phyloP scores from a whole-genome alignment of 2,113 vertebrate species.

The Nettapus auritus region DNA sequence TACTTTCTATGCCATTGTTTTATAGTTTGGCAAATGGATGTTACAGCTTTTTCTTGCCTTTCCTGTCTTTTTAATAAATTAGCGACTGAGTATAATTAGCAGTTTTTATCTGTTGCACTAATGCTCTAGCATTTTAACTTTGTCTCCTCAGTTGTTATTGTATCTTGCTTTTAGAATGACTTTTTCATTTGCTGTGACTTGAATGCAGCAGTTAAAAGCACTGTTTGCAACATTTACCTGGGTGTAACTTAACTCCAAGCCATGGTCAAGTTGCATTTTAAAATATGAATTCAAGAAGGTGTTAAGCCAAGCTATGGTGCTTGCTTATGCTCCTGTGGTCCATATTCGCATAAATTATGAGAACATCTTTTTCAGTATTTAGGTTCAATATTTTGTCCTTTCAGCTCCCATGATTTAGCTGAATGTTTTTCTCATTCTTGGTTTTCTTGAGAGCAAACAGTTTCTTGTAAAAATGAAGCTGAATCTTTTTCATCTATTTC shows the following conservation, averaged over 20 bases:
- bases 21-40: background rate
- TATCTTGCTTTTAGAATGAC: background rate
- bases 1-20: background rate
- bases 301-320: background rate
- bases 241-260: accelerated
- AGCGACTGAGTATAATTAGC: background rate
- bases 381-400: background rate
- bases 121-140: background rate
- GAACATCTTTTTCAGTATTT: background rate
- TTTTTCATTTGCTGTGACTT: accelerated
- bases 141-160: background rate
- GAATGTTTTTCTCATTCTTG: background rate
- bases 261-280: accelerated
- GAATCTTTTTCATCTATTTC: background rate
- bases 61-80: background rate
- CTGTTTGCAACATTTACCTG: background rate
- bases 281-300: background rate
- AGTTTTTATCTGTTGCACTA: background rate
- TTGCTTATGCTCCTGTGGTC: background rate
- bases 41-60: background rate
- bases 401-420: background rate
- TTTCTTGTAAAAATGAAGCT: background rate
- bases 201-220: background rate
- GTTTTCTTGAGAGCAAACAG: background rate
- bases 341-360: accelerated